Conservation (phyloP, 2,888 invertebrate species). For the Onchidella celtica region DNA sequence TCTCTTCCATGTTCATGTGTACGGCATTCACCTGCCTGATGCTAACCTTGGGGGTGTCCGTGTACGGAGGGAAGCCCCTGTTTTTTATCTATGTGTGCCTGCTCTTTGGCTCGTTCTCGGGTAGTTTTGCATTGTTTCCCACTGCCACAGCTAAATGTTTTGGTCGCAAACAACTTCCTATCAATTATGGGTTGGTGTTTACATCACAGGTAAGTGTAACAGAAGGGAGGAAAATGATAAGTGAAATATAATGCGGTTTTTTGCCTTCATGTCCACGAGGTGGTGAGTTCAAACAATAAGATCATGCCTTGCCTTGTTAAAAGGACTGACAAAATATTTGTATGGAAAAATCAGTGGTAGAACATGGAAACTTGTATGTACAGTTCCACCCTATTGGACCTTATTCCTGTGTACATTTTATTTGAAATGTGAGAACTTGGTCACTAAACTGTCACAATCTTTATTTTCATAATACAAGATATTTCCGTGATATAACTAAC, state of each 20-base stretch:
- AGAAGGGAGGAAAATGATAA: neutral
- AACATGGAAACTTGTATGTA: too few species aligned
- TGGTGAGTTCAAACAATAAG: too few species aligned
- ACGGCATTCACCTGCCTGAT: constrained; percentile 58
- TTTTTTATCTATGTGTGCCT: constrained; percentile 76
- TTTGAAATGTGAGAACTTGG: too few species aligned
- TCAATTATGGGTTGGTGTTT: constrained; percentile 77
- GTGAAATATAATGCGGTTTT: too few species aligned
- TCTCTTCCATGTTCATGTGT: constrained; percentile 60
- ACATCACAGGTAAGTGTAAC: constrained; percentile 68
- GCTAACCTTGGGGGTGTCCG: constrained; percentile 64
- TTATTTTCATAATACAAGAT: too few species aligned
- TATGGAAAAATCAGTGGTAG: too few species aligned
- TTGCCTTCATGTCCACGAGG: too few species aligned
- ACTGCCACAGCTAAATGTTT: constrained; percentile 77
- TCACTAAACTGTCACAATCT: too few species aligned
- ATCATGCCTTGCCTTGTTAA: too few species aligned
- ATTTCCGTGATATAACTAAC: too few species aligned
- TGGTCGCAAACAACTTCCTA: constrained; percentile 74
- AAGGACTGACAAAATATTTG: neutral
- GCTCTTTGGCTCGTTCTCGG: constrained; percentile 77
- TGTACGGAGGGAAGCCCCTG: constrained; percentile 65
- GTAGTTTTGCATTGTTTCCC: constrained; percentile 78
- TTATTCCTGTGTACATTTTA: too few species aligned
- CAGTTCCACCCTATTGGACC: too few species aligned